Evolutionary conservation across 2,113 vertebrate genomes (phyloP), one percentile per base, ranked within the genome.

Genomic region (Dipodomys merriami): DNA sequence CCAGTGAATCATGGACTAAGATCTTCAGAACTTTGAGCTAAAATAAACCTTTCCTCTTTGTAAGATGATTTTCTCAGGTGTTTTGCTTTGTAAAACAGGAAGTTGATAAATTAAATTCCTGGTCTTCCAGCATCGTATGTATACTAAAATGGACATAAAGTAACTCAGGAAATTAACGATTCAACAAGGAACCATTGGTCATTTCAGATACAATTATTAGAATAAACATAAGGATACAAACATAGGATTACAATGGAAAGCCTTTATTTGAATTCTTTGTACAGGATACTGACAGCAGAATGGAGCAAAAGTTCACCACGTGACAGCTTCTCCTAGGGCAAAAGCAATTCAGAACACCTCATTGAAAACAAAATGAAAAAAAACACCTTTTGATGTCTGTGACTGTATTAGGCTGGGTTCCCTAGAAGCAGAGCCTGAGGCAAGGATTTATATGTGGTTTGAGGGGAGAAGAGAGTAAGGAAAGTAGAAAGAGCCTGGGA

Each of bases 211-310:
- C 15, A 67, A 25, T 69, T 88, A 76, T 46, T 67, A 53, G 22
- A 30, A 4, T 22, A 89, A 79, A 86, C 20, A 71, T 22, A 46
- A 49, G 27, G 27, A 68, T 9, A 35, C 44, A 83, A n/a, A 91
- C 60, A 77, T 35, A 49, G 0, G 3, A 90, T 90, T 68, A 65
- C 10, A 72, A 53, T 7, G 73, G 35, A 33, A 94, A 25, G 49
- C 1, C 5, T 88, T 77, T 22, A 53, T 86, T 86, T 91, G 33
- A 88, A 76, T 83, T 91, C 29, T 96, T 76, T 35, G 83, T 57
- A 72, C 23, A 89, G 46, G 33, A 19, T 53, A 44, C 39, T 62
- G 33, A 64, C 30, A 29, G 81, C 20, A 82, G 49, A 74, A 90
- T 23, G 49, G 60, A 82, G 29, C 46, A 73, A 67, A 91, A 57